Evolutionary conservation across 2,113 vertebrate species (phyloP), one percentile per base, ranked within the genome.

Genomic region (Eublepharis macularius): DNA sequence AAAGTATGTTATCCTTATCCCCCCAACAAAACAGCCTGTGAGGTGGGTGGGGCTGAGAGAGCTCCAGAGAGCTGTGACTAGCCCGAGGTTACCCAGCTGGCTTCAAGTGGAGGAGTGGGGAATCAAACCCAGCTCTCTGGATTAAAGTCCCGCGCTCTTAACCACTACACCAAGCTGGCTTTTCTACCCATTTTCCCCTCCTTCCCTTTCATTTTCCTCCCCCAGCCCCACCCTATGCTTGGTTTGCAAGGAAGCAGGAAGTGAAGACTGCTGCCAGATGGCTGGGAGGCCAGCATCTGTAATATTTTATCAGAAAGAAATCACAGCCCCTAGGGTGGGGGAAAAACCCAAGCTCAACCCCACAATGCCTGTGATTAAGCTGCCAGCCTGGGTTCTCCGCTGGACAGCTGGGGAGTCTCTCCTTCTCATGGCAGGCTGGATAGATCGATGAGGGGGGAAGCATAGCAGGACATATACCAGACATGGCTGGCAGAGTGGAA

Each of bases 271-370:
- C 86, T 92, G 94, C 94, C 94, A 94, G 92, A 94, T 95, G 94
- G 94, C 91, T 91, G n/a, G 5, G 90, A 91, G 87, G 11, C 82
- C 1, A 90, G 91, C 93, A 92, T 93, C 93, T 94, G 94, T 88
- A 94, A 91, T 91, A 90, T 88, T 94, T 91, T 86, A 93, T 93
- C 92, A 86, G 92, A 90, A 72, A 92, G 94, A 93, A 92, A 93
- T 94, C 90, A 87, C 79, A 19, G 93, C 88, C 17, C 32, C 9
- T 13, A 0, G 43, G 54, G 26, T n/a, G n/a, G 34, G 57, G 79
- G 9, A 68, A 43, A 5, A 41, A 24, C 7, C 12, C 41, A 54
- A 34, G 39, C 72, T 2, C 43, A 43, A 1, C 26, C 79, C 63
- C 26, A 9, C 60, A 63, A 24, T 26, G 7, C 78, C 93, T 87